Evolutionary conservation across 1,140 invertebrate genomes (phyloP).

Genomic region (Uloborus diversus): DNA sequence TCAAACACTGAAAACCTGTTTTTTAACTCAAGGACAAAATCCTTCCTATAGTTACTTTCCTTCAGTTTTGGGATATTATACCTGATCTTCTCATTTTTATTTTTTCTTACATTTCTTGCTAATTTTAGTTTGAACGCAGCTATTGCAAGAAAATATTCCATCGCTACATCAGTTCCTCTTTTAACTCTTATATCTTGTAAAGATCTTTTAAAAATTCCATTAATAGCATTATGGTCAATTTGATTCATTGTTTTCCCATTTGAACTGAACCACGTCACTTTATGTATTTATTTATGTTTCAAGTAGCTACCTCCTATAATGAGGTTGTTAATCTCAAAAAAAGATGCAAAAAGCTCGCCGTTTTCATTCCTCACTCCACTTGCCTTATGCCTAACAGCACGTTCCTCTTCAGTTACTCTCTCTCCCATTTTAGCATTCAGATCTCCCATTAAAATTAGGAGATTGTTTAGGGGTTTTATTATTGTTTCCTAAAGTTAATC

Average conservation of each 20-base stretch:
- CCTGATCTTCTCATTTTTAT: not conserved
- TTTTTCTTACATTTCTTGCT: not conserved
- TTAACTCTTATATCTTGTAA: not conserved
- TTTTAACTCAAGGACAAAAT: too few species aligned
- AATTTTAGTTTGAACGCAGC: not conserved
- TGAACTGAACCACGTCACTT: not conserved
- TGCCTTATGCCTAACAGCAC: not conserved
- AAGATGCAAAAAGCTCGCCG: conserved; percentile 3
- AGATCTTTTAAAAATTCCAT: not conserved
- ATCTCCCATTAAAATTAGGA: conserved; percentile 9
- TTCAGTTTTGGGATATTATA: not conserved
- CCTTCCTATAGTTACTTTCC: not conserved
- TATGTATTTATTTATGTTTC: not conserved
- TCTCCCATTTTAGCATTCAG: conserved; percentile 7
- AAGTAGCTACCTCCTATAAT: not conserved
- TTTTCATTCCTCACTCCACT: not conserved
- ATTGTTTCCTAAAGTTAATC: not conserved
- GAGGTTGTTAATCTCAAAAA: not conserved
- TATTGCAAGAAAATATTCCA: not conserved
- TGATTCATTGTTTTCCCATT: not conserved
- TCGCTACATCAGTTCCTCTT: not conserved
- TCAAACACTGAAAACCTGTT: not conserved
- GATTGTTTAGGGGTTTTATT: conserved; percentile 5
- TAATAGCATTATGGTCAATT: not conserved
- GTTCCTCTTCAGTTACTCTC: not conserved